Base-by-base conservation (phyloP, 2,888 invertebrate species). In the Xestia c-nigrum region DNA sequence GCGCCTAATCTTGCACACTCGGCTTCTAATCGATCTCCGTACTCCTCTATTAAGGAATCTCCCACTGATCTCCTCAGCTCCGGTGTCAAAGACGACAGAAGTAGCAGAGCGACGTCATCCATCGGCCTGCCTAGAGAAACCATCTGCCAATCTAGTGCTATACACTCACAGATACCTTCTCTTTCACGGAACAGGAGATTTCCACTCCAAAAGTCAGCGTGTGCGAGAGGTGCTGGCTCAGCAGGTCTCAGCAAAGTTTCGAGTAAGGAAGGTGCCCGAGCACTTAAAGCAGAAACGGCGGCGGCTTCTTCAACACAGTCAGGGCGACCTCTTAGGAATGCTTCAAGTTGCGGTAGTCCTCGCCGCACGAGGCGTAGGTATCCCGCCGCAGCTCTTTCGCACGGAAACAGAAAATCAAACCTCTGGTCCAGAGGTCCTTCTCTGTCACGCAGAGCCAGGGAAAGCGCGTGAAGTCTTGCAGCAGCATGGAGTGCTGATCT, bases 161-260 rank as follows among this genome's bases (percentile, higher is more conserved):
- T 97, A 91, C 98, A 98, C 80, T 97, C 97, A 88, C 97, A 97
- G 75, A 93, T 86, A 78, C 95, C 96, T 40, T 95, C 94, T 76
- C 88, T 91, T 83, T 97, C 97, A 75, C 97, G 96, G 89, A 98
- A 98, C 80, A 98, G 95, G 24, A 98, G 96, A 94, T 98, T 98
- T 87, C 98, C 98, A 91, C 98, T 98, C 98, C 98, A 98, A 93
- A 98, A 98, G 91, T 98, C 98, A 0, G 98, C 98, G 92, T 98
- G 98, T 0, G 98, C 98, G 79, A 98, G 97, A 10, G 98, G 96
- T 0, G 98, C 98, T 0, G 98, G 98, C 89, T 98, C 98, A 69
- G 97, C 97, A 0, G 98, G 98, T 66, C 97, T 97, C 50, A 98
- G 94, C 12, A 98, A 94, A 5, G 97, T 97, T 38, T 98, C 98